These are phyloP conservation scores for Dolichopus griseipennis DNA, from an alignment of 2,888 invertebrate genomes.

Conservation along the genomic window DNA sequence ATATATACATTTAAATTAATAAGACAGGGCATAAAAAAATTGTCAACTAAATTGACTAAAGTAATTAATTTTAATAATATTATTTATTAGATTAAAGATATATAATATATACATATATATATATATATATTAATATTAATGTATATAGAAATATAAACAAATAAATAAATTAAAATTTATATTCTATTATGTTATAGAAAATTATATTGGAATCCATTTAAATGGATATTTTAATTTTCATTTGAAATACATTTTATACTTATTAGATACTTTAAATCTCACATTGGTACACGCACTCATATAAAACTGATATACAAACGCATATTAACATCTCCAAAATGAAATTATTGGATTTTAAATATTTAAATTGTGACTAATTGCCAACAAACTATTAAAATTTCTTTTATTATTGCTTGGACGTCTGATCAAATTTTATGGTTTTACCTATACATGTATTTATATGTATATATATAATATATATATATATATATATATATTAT, in stretches of 20 bases:
- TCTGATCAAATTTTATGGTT: not conserved
- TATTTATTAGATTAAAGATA: not conserved
- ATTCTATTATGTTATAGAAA: not conserved
- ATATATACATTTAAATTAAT: not conserved
- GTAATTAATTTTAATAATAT: not conserved
- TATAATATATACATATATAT: not conserved
- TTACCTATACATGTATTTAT: no score
- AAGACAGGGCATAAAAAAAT: not conserved
- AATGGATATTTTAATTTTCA: no score
- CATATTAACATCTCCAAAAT: no score
- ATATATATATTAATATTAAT: not conserved
- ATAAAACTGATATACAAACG: not conserved
- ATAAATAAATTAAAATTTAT: no score
- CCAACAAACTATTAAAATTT: not conserved
- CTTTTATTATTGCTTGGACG: not conserved
- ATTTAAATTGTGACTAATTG: not conserved
- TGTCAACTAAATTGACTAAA: slow-evolving; percentile 1
- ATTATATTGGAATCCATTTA: no score
- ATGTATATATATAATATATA: no score
- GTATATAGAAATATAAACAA: not conserved
- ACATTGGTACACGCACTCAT: not conserved
- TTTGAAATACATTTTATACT: no score
- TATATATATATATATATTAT: no score
- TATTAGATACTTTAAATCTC: no score
- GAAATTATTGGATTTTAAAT: not conserved